Evolutionary conservation across 1,140 invertebrate species (phyloP).

Genomic region (Triops longicaudatus): DNA sequence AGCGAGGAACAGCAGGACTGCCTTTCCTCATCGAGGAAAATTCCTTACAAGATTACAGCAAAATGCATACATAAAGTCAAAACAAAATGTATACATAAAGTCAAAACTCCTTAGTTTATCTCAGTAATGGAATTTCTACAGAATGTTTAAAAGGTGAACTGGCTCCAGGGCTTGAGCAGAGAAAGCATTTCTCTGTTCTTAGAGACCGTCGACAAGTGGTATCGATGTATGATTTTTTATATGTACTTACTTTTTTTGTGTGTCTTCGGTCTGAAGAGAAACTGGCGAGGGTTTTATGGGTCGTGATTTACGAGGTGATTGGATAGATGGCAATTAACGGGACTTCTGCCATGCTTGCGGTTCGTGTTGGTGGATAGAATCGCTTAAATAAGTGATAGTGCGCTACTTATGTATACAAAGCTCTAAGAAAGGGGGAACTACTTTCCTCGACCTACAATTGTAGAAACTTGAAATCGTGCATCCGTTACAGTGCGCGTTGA

Average conservation of each 20-base stretch:
- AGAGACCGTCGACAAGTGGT: not conserved
- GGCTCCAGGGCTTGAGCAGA: not conserved
- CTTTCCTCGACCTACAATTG: constrained; percentile 2
- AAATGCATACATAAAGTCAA: not conserved
- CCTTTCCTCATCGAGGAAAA: too few species aligned
- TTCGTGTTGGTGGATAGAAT: not conserved
- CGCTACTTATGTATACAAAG: not conserved
- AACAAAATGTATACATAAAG: not conserved
- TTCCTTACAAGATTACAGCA: not conserved
- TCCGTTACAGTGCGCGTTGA: not conserved
- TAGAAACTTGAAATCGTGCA: not conserved
- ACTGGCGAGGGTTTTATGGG: not conserved
- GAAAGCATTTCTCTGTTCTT: not conserved
- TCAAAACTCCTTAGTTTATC: not conserved
- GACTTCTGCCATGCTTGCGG: not conserved
- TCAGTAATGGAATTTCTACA: not conserved
- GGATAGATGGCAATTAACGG: constrained; percentile 11
- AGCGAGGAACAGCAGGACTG: not conserved
- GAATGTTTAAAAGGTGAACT: not conserved
- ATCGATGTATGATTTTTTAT: not conserved
- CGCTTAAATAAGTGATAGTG: not conserved
- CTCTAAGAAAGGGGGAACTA: not conserved
- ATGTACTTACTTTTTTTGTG: not conserved
- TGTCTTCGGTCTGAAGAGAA: not conserved
- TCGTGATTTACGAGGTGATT: not conserved